Base-by-base conservation (phyloP, 2,888 invertebrate species). In the Watsonalla binaria region DNA sequence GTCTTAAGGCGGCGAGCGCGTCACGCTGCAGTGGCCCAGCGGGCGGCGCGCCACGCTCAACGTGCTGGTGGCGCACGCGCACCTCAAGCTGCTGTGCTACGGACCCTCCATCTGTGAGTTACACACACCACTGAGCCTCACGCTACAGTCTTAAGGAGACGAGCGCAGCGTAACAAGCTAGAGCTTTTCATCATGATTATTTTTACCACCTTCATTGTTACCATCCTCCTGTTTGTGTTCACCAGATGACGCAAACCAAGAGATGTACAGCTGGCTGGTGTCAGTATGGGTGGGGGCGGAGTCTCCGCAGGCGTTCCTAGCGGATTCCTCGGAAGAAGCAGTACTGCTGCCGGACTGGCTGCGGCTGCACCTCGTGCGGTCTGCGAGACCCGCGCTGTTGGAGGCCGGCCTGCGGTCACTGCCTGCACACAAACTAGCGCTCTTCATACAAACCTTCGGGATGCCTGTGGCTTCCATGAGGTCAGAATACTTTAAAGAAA, bases 391-490 rank as follows among this genome's bases (percentile, higher is more conserved):
- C 2, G 90, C 95, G 49, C 90, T 99, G 34, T 95, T 98, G 37
- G 96, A 96, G 68, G 96, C 97, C 0, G 98, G 97, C 0, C 92
- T 98, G 37, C 92, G 95, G 52, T 97, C 96, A 65, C 86, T 98
- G 58, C 96, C 97, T 52, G 96, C 97, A 0, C 94, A 95, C 54
- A 98, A 98, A 80, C 92, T 98, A 52, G 95, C 98, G 7, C 90
- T 98, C 8, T 98, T 98, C 81, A 97, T 98, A 53, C 98, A 98
- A 84, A 98, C 97, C 13, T 99, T 98, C 82, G 99, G 98, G 33
- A 97, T 98, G 74, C 98, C 98, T 0, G 95, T 97, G 0, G 92
- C 93, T 52, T 95, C 96, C 0, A 97, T 97, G 94, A 96, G 95
- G 84, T 94, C 24, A 24, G 24, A 24, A 24, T 24, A 24, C 24